A percentile compares a stretch with the other conserved stretches of the same genome.
These are phyloP conservation scores for Xiphophorus hellerii DNA, from an alignment of 2,113 vertebrate genomes.

Conservation along the genomic window DNA sequence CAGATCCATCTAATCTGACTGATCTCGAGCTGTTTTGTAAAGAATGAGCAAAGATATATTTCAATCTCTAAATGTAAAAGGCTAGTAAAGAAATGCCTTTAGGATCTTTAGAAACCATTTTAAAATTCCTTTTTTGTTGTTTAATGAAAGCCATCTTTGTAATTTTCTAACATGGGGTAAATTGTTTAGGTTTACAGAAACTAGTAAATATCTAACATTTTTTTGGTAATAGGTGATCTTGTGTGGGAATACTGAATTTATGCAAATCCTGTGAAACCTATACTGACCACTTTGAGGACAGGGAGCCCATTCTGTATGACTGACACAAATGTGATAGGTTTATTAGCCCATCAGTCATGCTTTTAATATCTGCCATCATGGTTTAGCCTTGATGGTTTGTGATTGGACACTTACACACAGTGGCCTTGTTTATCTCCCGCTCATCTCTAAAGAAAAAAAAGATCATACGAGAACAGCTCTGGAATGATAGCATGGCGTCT, in stretches of 20 bases:
- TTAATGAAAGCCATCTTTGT: neutral
- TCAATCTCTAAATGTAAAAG: too few relatives aligned
- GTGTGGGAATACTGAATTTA: slow-evolving; percentile 3
- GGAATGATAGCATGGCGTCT: slow-evolving; percentile 27
- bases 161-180: neutral
- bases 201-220: neutral
- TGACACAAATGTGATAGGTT: slow-evolving; percentile 58
- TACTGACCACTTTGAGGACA: slow-evolving; percentile 22
- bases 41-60: too few relatives aligned
- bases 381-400: slow-evolving; percentile 51
- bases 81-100: too few relatives aligned
- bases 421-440: slow-evolving; percentile 30
- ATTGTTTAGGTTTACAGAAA: neutral
- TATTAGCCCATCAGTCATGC: slow-evolving; percentile 60
- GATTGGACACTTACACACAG: slow-evolving; percentile 48
- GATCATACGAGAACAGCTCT: slow-evolving; percentile 6
- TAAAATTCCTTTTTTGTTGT: neutral
- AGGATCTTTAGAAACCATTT: neutral
- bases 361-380: slow-evolving; percentile 47
- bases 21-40: too few relatives aligned
- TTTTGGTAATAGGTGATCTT: neutral
- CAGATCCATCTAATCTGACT: too few relatives aligned
- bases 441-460: slow-evolving; percentile 13
- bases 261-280: slow-evolving; percentile 27
- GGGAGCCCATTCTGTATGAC: slow-evolving; percentile 31